These are phyloP conservation scores for Macrocentrus cingulum DNA, from an alignment of 1,140 invertebrate species.

Conservation along the genomic window DNA sequence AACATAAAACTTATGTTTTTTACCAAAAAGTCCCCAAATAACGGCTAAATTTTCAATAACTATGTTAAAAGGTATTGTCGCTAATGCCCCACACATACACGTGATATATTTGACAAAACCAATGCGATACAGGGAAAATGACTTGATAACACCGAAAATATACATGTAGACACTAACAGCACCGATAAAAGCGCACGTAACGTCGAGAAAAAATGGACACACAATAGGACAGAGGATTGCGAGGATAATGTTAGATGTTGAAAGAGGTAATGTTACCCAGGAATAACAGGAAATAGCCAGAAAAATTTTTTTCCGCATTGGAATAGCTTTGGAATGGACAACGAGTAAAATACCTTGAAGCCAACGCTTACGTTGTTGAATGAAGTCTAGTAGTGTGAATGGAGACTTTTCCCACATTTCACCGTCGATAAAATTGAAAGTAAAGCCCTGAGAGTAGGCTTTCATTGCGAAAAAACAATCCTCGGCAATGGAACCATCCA, in stretches of 20 bases:
- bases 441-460: slow-evolving; percentile 81
- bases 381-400: slow-evolving; percentile 91
- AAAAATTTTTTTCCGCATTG: slow-evolving; percentile 79
- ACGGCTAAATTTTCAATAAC: slow-evolving; percentile 93
- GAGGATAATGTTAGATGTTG: slow-evolving; percentile 84
- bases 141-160: slow-evolving; percentile 93
- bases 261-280: slow-evolving; percentile 93
- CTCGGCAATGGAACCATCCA: slow-evolving; percentile 95
- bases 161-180: slow-evolving; percentile 96
- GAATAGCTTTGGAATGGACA: slow-evolving; percentile 86
- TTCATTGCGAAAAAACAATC: slow-evolving; percentile 97
- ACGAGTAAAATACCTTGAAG: slow-evolving; percentile 94
- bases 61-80: slow-evolving; percentile 88
- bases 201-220: slow-evolving; percentile 79
- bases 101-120: slow-evolving; percentile 78
- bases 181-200: slow-evolving; percentile 85
- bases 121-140: slow-evolving; percentile 86
- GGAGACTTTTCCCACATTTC: slow-evolving; percentile 99
- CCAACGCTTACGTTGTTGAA: slow-evolving; percentile 96
- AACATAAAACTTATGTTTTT: slow-evolving; percentile 94
- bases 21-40: slow-evolving; percentile 87
- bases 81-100: slow-evolving; percentile 81
- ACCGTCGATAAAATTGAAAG: slow-evolving; percentile 92
- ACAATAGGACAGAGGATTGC: slow-evolving; percentile 85
- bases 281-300: slow-evolving; percentile 90